Evolutionary conservation across 2,797 vertebrate genomes (phyloP).

Genomic region (Anguilla pacifica): DNA sequence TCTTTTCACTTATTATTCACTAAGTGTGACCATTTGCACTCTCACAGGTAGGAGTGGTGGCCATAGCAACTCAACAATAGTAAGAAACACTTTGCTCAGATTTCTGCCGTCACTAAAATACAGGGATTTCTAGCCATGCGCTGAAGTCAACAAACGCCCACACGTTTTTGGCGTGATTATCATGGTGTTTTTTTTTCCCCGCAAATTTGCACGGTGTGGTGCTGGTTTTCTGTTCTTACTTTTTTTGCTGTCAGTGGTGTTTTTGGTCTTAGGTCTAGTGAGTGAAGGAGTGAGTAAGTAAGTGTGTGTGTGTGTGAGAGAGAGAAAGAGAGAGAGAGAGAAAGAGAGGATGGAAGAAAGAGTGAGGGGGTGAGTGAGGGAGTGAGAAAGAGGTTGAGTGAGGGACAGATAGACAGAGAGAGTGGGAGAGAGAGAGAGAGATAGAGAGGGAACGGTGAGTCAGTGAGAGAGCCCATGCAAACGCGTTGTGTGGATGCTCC

Average conservation of each 20-base stretch:
- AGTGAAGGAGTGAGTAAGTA: background rate
- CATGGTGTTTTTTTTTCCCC: slow-evolving; percentile 48
- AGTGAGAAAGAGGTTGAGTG: background rate
- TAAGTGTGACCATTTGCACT: background rate
- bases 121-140: background rate
- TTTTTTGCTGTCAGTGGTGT: background rate
- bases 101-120: background rate
- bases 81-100: background rate
- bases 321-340: background rate
- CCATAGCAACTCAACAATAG: background rate
- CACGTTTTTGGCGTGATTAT: slow-evolving; percentile 58
- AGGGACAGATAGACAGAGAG: background rate
- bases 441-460: background rate
- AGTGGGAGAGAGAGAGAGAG: background rate
- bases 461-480: background rate
- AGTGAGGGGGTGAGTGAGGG: background rate
- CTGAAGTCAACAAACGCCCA: slow-evolving; percentile 33
- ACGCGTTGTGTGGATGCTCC: background rate
- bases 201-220: background rate
- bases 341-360: background rate
- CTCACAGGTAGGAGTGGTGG: background rate
- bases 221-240: background rate
- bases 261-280: background rate
- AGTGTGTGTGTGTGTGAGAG: background rate
- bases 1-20: background rate